Base-by-base conservation (phyloP, 1,140 invertebrate genomes). In the Drosophila santomea region DNA sequence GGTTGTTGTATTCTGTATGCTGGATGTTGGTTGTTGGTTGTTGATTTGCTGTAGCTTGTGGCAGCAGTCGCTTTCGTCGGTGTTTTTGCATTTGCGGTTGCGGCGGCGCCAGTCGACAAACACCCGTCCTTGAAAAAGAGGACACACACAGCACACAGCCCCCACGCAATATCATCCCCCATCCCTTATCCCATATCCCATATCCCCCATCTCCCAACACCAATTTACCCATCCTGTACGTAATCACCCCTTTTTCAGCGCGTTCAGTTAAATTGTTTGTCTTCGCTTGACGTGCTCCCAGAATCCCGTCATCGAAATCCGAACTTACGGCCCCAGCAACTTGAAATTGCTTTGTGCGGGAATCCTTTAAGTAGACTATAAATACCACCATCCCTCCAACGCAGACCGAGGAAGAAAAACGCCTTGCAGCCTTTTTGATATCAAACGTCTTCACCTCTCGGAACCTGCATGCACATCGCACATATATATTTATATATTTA, bases 281-380 rank as follows among this genome's bases (percentile, higher is more conserved):
- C 76, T 88, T 86, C 58, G 71, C 55, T 69, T 83, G 84, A 83
- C 76, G 84, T 69, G 75, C 75, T 73, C 79, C 39, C 84, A 80
- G 50, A 86, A 80, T 89, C 83, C 57, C 56, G 69, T 44, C 72
- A 82, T 45, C 35, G 54, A 72, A 75, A 79, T 83, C 59, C 69
- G 74, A 78, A 79, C 76, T 77, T 77, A 52, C 54, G 76, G 15
- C 43, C 47, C 57, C 50, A 57, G 47, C 52, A 64, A 50, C 47
- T 64, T 61, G 80, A 69, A 89, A 88, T 89, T 84, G 85, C 80
- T 88, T 84, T 84, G 73, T 50, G 57, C 47, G 51, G 58, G 79
- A 80, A 89, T 77, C 84, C 84, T 80, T 89, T 89, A 89, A 89
- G 84, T 74, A 66, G 84, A 74, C 83, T 84, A 83, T 83, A 83